Percentiles rank a stretch among this genome's conserved stretches.
phyloP scores from a whole-genome alignment of 2,888 invertebrate species.

The Archaeoteleia sp. region DNA sequence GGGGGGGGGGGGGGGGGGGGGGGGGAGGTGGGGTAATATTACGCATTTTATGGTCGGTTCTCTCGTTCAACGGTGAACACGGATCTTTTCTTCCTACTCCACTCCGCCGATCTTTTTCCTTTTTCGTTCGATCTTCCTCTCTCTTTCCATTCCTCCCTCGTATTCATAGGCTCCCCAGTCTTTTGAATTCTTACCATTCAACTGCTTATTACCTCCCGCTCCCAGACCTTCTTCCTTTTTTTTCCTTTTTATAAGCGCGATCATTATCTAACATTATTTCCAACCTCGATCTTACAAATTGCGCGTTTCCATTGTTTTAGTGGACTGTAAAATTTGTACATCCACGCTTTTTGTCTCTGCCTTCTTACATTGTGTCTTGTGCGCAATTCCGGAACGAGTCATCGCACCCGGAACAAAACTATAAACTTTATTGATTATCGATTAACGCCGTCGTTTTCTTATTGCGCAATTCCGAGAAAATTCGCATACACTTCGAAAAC shows the following conservation, averaged over 20 bases:
- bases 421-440: too few relatives aligned
- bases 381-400: slow-evolving; percentile 15
- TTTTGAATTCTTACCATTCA: slow-evolving; percentile 2
- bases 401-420: too few relatives aligned
- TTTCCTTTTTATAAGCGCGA: slow-evolving; percentile 11
- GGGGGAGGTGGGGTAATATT: slow-evolving; percentile 60
- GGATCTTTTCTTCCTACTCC: slow-evolving; percentile 43
- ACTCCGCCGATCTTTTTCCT: slow-evolving; percentile 18
- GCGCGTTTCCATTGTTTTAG: slow-evolving; percentile 30
- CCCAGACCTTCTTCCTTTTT: slow-evolving; percentile 5
- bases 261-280: slow-evolving; percentile 37
- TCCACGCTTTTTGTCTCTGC: too few relatives aligned
- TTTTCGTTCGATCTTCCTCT: slow-evolving; percentile 20
- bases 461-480: too few relatives aligned
- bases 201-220: slow-evolving; percentile 6
- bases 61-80: slow-evolving; percentile 41
- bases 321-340: slow-evolving; percentile 27
- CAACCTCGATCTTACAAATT: slow-evolving; percentile 31
- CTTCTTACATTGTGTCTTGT: slow-evolving; percentile 4
- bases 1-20: too few relatives aligned
- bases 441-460: too few relatives aligned
- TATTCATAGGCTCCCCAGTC: slow-evolving; percentile 1
- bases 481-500: too few relatives aligned
- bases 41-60: slow-evolving; percentile 63
- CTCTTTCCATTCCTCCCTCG: slow-evolving; percentile 2